Conservation (phyloP, 1,140 invertebrate species). For the Calephelis virginiensis region DNA sequence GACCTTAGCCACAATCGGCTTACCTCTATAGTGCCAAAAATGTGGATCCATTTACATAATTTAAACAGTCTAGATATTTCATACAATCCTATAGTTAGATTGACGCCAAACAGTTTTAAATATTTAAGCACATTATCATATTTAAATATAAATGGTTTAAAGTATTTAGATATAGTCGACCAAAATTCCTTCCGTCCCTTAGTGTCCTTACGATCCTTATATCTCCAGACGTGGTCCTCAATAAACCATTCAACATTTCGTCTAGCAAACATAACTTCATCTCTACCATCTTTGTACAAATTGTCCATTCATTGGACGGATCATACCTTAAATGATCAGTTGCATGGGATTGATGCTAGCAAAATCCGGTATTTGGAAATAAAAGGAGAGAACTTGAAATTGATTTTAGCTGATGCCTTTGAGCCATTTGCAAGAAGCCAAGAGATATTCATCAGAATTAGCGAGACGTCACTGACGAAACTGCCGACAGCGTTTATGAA, state of each 20-base stretch:
- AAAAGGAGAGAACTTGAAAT: constrained; percentile 84
- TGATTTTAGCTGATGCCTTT: constrained; percentile 86
- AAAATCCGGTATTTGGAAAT: constrained; percentile 90
- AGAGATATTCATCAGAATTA: constrained; percentile 87
- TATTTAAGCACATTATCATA: constrained; percentile 78
- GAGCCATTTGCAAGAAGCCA: constrained; percentile 81
- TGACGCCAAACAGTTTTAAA: constrained; percentile 77
- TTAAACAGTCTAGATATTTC: constrained; percentile 83
- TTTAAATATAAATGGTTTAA: constrained; percentile 79
- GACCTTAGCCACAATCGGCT: constrained; percentile 84
- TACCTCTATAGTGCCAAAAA: constrained; percentile 81
- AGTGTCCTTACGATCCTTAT: constrained; percentile 75
- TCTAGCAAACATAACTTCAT: constrained; percentile 65
- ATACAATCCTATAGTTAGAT: constrained; percentile 81
- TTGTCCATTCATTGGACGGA: constrained; percentile 86
- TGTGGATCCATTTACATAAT: constrained; percentile 79
- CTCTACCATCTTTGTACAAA: constrained; percentile 79
- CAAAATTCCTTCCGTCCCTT: constrained; percentile 82
- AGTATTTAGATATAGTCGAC: constrained; percentile 82
- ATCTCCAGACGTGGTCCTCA: constrained; percentile 76
- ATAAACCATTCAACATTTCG: constrained; percentile 80
- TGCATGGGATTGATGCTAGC: constrained; percentile 82
- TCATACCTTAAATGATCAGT: constrained; percentile 83
- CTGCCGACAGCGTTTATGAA: constrained; percentile 88
- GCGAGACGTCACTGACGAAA: constrained; percentile 85